Percentiles rank a stretch among this genome's conserved stretches.
These are phyloP conservation scores for Paraescarpia echinospica DNA, from an alignment of 1,140 invertebrate species.

Conservation along the genomic window DNA sequence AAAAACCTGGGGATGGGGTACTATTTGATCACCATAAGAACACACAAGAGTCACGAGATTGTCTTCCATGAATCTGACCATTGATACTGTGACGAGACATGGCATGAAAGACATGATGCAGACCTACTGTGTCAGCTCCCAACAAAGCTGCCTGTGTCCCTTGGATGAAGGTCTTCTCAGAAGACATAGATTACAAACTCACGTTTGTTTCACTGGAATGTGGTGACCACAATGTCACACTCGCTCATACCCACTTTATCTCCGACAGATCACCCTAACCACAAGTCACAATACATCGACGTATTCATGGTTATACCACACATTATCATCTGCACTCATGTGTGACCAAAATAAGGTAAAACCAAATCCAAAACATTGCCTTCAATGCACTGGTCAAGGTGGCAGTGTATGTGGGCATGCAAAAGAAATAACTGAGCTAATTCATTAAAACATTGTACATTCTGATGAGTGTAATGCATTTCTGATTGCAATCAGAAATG, in stretches of 20 bases:
- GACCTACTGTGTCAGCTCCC: background rate
- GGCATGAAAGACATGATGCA: background rate
- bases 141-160: background rate
- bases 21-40: background rate
- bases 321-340: background rate
- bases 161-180: background rate
- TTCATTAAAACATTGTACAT: no score
- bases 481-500: no score
- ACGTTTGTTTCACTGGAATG: background rate
- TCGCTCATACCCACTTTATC: background rate
- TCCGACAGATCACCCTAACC: background rate
- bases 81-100: background rate
- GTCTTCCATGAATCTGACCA: background rate
- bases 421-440: background rate
- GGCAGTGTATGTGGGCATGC: background rate
- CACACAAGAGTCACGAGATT: background rate
- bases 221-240: background rate
- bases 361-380: background rate
- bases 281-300: background rate
- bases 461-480: no score
- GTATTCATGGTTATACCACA: background rate
- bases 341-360: background rate
- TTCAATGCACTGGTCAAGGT: background rate
- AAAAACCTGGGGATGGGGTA: background rate
- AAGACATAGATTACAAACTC: background rate